Percentiles rank a stretch among this genome's conserved stretches.
phyloP scores from a whole-genome alignment of 2,113 vertebrate genomes.

The Heterochromis multidens region DNA sequence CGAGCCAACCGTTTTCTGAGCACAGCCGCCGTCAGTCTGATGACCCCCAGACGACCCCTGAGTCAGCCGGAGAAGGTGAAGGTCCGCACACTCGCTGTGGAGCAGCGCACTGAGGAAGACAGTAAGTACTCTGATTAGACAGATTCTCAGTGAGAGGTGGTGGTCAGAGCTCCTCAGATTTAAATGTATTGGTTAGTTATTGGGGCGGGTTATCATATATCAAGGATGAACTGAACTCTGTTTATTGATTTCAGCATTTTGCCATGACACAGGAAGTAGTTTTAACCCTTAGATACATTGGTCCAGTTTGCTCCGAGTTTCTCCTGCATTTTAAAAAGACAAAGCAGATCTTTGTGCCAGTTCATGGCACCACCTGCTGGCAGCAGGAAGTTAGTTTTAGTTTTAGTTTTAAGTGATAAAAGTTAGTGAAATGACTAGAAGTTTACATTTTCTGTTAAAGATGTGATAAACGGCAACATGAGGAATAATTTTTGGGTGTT shows the following conservation, averaged over 20 bases:
- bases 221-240: too few relatives aligned
- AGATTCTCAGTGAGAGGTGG: too few relatives aligned
- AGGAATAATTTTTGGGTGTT: too few relatives aligned
- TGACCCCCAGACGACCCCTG: slow-evolving; percentile 90
- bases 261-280: background rate
- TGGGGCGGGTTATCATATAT: too few relatives aligned
- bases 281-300: rapidly evolving
- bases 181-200: too few relatives aligned
- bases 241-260: too few relatives aligned
- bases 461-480: background rate
- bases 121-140: slow-evolving; percentile 69
- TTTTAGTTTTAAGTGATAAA: too few relatives aligned
- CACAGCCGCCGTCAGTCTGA: slow-evolving; percentile 92
- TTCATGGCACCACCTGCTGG: background rate
- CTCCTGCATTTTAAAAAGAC: background rate
- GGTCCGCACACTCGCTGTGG: slow-evolving; percentile 85
- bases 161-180: too few relatives aligned
- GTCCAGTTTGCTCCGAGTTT: background rate
- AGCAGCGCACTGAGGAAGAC: slow-evolving; percentile 93
- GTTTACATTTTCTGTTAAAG: background rate
- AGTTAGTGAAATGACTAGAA: too few relatives aligned
- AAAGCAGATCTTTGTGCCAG: background rate
- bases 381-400: background rate
- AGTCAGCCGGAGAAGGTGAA: slow-evolving; percentile 88
- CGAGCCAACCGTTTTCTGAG: slow-evolving; percentile 96